Evolutionary conservation across 2,888 invertebrate species (phyloP).

Genomic region (Silvanus unidentatus): DNA sequence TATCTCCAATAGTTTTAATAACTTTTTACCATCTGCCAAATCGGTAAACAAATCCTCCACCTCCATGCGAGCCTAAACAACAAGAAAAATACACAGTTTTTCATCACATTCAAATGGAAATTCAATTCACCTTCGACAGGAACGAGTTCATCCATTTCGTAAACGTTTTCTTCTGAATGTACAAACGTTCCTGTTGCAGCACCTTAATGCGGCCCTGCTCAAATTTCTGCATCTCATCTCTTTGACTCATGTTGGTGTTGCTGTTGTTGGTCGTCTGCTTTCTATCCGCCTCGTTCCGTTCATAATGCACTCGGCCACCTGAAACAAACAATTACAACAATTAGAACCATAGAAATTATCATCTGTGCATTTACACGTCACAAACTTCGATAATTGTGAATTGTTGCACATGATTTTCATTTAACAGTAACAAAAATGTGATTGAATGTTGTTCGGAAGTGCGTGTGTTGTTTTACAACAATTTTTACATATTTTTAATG

Average conservation of each 20-base stretch:
- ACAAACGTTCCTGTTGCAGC: constrained; percentile 93
- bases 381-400: no score
- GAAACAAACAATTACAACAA: constrained; percentile 21
- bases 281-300: constrained; percentile 9
- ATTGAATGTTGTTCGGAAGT: no score
- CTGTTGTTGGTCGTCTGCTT: neutral
- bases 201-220: constrained; percentile 95
- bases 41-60: constrained; percentile 96
- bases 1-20: constrained; percentile 91
- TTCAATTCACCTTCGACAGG: constrained; percentile 70
- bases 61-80: constrained; percentile 87
- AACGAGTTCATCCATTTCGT: constrained; percentile 99
- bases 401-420: no score
- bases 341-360: neutral
- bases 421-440: no score
- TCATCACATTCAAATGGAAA: neutral
- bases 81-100: constrained; percentile 12
- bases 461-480: no score
- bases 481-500: no score
- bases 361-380: neutral
- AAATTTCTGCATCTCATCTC: constrained; percentile 88
- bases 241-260: constrained; percentile 74
- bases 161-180: constrained; percentile 99
- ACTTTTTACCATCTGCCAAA: constrained; percentile 89
- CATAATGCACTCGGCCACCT: constrained; percentile 42